Evolutionary conservation across 2,888 invertebrate species (phyloP), one percentile per base, ranked within the genome.

Genomic region (Leptinotarsa haldemani): DNA sequence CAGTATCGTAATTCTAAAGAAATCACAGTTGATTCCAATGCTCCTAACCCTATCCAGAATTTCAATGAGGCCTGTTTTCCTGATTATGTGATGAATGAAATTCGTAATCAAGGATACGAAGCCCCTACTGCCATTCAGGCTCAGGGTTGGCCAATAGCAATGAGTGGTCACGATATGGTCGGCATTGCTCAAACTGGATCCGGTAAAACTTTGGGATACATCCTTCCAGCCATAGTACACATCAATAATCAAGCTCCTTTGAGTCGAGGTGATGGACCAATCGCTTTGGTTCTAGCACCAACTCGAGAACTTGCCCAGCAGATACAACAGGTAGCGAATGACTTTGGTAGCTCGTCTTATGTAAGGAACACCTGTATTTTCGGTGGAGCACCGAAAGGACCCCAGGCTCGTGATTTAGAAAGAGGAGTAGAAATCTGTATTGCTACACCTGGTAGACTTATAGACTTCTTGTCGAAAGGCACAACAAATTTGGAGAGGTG

Each of bases 321-420:
- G 87, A 95, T 95, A 75, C 77, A 77, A 46, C 94, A 95, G 85
- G 96, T 97, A 3, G 94, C 95, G 67, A 92, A 91, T 76, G 94
- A 95, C 83, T 97, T 96, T 89, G 96, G 96, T 2, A 90, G 91
- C 65, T 91, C 93, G 1, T 94, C 95, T 1, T 92, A 94, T 82
- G 92, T 96, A 74, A 90, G 94, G 74, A 94, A 95, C 84, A 94
- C 95, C 1, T 97, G 96, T 86, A 90, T 96, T 20, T 97, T 96
- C 88, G 97, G 97, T 73, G 97, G 97, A 48, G 96, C 97, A n/a
- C 94, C 95, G 0, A 97, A 96, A 87, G 94, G 94, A 20, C 93
- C 93, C 56, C 96, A 93, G 85, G 93, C 93, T 0, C 89, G 93
- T 74, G 94, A 94, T 85, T 88, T 94, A 73, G 90, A 91, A 74